Evolutionary conservation across 2,113 vertebrate species (phyloP).

Genomic region (Syngnathoides biaculeatus): DNA sequence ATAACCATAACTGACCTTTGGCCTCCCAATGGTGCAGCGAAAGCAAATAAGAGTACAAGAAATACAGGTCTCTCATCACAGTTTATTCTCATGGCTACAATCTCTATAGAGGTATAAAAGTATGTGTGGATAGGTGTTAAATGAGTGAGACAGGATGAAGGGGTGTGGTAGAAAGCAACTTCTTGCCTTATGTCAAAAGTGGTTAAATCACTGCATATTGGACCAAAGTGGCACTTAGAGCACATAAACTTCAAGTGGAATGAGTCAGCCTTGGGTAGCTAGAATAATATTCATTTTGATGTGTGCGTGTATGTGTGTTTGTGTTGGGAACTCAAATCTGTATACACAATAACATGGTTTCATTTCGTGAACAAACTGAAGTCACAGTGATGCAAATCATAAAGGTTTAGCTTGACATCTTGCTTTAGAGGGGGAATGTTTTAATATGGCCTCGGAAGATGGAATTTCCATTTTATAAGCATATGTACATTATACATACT

Average conservation of each 20-base stretch:
- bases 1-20: constrained; percentile 18
- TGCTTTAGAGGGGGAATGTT: neutral
- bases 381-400: neutral
- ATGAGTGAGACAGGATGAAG: constrained; percentile 17
- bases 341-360: neutral
- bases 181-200: constrained; percentile 45
- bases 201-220: constrained; percentile 59
- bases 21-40: neutral
- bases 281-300: constrained; percentile 22
- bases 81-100: neutral
- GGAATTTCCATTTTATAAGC: neutral
- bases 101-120: constrained; percentile 18
- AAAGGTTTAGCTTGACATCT: neutral
- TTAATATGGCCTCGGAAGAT: neutral
- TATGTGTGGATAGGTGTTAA: constrained; percentile 22
- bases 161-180: constrained; percentile 22
- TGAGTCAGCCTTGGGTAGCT: constrained; percentile 42
- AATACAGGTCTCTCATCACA: neutral
- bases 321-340: neutral
- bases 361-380: neutral
- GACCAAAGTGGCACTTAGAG: constrained; percentile 61
- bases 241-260: constrained; percentile 62
- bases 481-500: neutral
- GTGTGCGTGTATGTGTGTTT: neutral
- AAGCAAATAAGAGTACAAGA: neutral